phyloP scores from a whole-genome alignment of 2,888 invertebrate genomes.

The Pecten maximus region DNA sequence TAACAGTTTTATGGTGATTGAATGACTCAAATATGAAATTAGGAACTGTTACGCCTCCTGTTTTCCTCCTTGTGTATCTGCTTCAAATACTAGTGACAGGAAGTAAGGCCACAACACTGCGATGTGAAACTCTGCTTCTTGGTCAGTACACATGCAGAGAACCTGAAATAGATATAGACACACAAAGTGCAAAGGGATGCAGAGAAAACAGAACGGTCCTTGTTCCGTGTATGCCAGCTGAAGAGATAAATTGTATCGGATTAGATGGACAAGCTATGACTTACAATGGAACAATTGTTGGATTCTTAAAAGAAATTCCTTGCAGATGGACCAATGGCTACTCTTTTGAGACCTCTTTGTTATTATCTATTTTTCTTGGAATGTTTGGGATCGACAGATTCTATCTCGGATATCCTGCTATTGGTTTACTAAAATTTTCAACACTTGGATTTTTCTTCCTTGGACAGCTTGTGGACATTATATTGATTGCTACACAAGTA shows the following conservation, averaged over 20 bases:
- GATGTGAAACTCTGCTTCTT: slow-evolving; percentile 71
- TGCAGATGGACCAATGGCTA: slow-evolving; percentile 99
- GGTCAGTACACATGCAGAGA: slow-evolving; percentile 81
- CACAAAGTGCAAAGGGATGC: slow-evolving; percentile 93
- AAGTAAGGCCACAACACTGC: not conserved
- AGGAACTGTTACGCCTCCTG: not conserved
- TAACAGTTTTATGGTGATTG: not conserved
- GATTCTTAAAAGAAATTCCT: slow-evolving; percentile 90
- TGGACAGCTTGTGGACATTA: slow-evolving; percentile 95
- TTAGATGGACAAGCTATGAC: slow-evolving; percentile 80
- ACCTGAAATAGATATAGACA: slow-evolving; percentile 90
- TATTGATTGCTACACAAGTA: slow-evolving; percentile 94
- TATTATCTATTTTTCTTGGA: slow-evolving; percentile 97
- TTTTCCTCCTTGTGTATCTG: not conserved
- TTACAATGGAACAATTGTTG: slow-evolving; percentile 86
- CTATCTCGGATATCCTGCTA: slow-evolving; percentile 98
- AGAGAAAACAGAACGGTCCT: slow-evolving; percentile 88
- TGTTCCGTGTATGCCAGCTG: slow-evolving; percentile 89
- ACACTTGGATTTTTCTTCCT: slow-evolving; percentile 98
- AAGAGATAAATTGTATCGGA: slow-evolving; percentile 88
- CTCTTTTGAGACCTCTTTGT: slow-evolving; percentile 93
- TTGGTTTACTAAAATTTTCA: slow-evolving; percentile 96
- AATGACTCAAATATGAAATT: not conserved
- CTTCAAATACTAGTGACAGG: not conserved
- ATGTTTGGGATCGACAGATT: slow-evolving; percentile 99